Evolutionary conservation across 2,888 invertebrate species (phyloP).

Genomic region (Lacanobia oleracea): DNA sequence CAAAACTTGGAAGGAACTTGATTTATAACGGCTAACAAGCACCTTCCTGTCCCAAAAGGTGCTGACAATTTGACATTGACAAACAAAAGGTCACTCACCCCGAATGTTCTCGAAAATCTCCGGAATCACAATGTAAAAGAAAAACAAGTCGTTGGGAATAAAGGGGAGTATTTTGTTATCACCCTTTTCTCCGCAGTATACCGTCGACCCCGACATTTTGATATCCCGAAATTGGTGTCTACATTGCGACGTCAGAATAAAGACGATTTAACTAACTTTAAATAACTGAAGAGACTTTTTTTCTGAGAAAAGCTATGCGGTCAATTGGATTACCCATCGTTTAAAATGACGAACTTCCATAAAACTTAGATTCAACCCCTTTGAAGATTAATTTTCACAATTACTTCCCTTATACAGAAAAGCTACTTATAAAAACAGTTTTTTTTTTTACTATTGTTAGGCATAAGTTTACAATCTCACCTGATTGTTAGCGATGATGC

Average conservation of each 20-base stretch:
- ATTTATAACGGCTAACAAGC: constrained; percentile 52
- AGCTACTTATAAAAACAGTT: neutral
- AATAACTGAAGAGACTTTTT: constrained; percentile 9
- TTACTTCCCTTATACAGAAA: neutral
- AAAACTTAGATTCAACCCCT: too few relatives aligned
- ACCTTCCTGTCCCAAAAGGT: constrained; percentile 39
- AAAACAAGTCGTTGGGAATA: constrained; percentile 34
- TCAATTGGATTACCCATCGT: neutral
- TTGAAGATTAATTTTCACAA: too few relatives aligned
- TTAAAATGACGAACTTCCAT: neutral
- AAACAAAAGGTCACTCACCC: constrained; percentile 35
- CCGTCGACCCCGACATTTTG: constrained; percentile 56
- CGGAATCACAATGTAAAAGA: constrained; percentile 22
- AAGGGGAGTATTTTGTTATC: constrained; percentile 37
- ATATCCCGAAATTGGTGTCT: constrained; percentile 48
- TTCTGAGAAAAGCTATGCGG: neutral
- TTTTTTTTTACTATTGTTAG: too few relatives aligned
- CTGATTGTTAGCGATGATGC: too few relatives aligned
- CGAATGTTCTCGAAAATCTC: constrained; percentile 20
- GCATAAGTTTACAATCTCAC: too few relatives aligned
- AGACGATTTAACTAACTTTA: constrained; percentile 14
- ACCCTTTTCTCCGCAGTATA: constrained; percentile 51
- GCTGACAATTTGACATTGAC: constrained; percentile 32
- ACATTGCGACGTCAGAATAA: constrained; percentile 48
- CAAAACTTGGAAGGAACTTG: constrained; percentile 36